These are phyloP conservation scores for Heterocephalus glaber DNA, from an alignment of 2,113 vertebrate genomes.

Conservation along the genomic window DNA sequence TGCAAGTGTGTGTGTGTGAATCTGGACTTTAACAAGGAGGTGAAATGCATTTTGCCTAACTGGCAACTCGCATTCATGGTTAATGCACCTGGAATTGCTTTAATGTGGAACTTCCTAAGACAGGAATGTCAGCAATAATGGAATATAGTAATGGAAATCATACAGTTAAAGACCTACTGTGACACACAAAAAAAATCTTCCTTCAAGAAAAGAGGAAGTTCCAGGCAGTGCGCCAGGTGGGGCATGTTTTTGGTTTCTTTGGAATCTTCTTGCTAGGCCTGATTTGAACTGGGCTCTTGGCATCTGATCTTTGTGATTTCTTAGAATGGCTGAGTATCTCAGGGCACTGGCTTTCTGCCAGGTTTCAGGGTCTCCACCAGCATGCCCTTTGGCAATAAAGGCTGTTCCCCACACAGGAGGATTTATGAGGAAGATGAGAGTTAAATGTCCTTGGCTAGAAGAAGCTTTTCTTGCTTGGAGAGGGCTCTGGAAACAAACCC, in stretches of 20 bases:
- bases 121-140: neutral
- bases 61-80: neutral
- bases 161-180: neutral
- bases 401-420: neutral
- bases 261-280: neutral
- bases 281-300: neutral
- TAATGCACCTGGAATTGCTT: neutral
- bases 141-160: neutral
- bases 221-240: neutral
- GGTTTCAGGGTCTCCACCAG: neutral
- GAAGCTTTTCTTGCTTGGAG: constrained; percentile 10
- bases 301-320: neutral
- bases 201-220: neutral
- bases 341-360: neutral
- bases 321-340: neutral
- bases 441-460: neutral
- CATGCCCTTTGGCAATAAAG: neutral
- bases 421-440: neutral
- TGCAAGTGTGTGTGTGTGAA: neutral
- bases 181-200: neutral
- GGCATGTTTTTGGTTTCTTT: neutral
- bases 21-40: neutral
- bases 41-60: neutral
- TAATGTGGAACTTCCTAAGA: neutral
- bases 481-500: neutral